Base-by-base conservation (phyloP, 2,113 vertebrate species). In the Cairina moschata region DNA sequence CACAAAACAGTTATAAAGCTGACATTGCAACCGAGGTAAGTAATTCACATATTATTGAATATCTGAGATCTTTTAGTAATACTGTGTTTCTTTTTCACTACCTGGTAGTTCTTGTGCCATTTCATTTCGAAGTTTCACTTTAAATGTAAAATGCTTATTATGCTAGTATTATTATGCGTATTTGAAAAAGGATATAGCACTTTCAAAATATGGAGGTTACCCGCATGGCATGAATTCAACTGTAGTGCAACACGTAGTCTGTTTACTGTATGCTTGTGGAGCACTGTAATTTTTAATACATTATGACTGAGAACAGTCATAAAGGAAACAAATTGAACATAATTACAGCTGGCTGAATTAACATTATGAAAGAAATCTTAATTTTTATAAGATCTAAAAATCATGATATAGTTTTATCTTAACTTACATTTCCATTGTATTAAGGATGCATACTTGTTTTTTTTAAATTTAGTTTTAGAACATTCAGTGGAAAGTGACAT, bases 11-110 rank as follows among this genome's bases (percentile, higher is more conserved):
- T 98, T 50, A 97, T 99, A 82, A 96, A 91, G 23, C 97, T 99
- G 92, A 97, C 95, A 32, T 80, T 73, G 0, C 95, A 98, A 59
- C 98, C 98, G 66, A 98, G 99, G 99, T 99, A 97, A 98, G 73
- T 92, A 96, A 88, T 94, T 92, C 56, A 16, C 58, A 0, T 77
- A 59, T 95, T 96, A 76, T 16, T 92, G 28, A 65, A 9, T 77
- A 23, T 80, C 55, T 89, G 40, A 72, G 38, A 60, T 73, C n/a
- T 85, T 85, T n/a, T 83, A 65, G 32, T 6, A 71, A n/a, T 56
- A 7, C 6, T 89, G 3, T 71, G 3, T 69, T 9, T n/a, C 8
- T n/a, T 86, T 63, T 42, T 81, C 22, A 40, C 25, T 66, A 23
- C 10, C 6, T 48, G 10, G 13, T 73, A 71, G 5, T n/a, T 88